These are phyloP conservation scores for Wasmannia auropunctata DNA, from an alignment of 1,140 invertebrate genomes.

Conservation along the genomic window DNA sequence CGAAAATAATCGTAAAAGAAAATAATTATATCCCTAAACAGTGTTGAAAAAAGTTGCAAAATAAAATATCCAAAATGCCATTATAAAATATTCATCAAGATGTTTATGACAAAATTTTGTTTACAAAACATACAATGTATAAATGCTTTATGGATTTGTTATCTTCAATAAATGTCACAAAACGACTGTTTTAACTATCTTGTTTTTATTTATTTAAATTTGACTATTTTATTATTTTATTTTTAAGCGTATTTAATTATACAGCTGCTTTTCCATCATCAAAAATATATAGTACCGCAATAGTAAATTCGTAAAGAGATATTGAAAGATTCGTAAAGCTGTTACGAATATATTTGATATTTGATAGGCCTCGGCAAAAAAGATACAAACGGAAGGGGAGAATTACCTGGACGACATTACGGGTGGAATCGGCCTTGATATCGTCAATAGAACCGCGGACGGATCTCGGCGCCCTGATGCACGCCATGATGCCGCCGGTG, in stretches of 20 bases:
- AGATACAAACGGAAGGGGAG: neutral
- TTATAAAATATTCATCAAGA: neutral
- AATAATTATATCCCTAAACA: neutral
- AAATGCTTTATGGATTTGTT: neutral
- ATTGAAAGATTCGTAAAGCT: neutral
- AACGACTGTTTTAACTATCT: neutral
- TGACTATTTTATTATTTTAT: neutral
- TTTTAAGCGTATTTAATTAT: neutral
- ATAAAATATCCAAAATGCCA: neutral
- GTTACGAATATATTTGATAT: neutral
- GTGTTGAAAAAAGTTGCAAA: neutral
- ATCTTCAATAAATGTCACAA: neutral
- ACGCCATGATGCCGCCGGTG: constrained; percentile 78
- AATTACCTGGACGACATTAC: constrained; percentile 81
- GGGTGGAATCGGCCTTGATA: constrained; percentile 80
- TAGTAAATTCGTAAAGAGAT: neutral
- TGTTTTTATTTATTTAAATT: neutral
- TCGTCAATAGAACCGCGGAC: constrained; percentile 82
- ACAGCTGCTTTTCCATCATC: neutral
- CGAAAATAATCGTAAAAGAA: neutral
- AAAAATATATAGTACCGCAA: neutral
- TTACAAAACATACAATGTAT: neutral
- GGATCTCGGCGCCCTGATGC: constrained; percentile 83
- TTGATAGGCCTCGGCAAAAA: neutral
- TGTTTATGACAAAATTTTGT: neutral